Evolutionary conservation across 2,888 invertebrate species (phyloP).

Genomic region (Metallyticus violacea): DNA sequence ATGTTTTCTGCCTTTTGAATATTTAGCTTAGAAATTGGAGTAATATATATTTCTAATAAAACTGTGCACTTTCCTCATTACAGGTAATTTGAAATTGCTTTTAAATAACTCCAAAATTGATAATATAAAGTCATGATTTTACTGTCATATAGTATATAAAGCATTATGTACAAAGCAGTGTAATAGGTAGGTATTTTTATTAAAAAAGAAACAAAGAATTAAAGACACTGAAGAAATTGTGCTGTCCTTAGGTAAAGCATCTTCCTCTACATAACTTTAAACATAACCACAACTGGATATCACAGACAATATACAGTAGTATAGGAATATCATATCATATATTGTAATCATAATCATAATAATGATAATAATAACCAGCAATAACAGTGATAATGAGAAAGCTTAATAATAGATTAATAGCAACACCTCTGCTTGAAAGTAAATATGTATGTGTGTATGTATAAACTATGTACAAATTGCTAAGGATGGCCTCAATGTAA

Average conservation of each 20-base stretch:
- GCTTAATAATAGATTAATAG: neutral
- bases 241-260: neutral
- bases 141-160: no score
- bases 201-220: neutral
- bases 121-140: no score
- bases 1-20: no score
- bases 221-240: neutral
- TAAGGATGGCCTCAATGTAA: neutral
- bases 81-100: neutral
- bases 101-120: neutral
- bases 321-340: neutral
- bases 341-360: neutral
- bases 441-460: neutral
- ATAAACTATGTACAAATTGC: neutral
- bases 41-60: neutral
- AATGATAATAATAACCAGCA: neutral
- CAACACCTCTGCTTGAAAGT: constrained; percentile 6
- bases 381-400: constrained; percentile 4
- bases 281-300: constrained; percentile 10
- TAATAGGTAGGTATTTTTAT: neutral
- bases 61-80: neutral
- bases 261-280: neutral
- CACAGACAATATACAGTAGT: constrained; percentile 4
- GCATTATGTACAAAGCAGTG: neutral
- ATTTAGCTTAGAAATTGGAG: neutral